Conservation (phyloP, 37 sponge, comb jelly and placozoan genomes). For the Theonella swinhoei region DNA sequence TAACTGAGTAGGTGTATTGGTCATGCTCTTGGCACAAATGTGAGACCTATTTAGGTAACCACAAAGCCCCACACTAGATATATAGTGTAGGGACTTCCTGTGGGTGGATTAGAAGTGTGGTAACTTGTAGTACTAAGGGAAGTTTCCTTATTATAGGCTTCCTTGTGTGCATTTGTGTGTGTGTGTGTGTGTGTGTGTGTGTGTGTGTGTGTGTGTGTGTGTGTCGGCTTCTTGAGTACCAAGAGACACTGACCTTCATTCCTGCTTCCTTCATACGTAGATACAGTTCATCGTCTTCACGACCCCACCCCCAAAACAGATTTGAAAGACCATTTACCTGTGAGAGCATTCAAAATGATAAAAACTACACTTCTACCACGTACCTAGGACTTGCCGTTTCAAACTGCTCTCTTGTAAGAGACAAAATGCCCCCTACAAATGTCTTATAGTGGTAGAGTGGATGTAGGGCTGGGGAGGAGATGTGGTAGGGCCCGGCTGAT, state of each 20-base stretch:
- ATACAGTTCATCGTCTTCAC: constrained; percentile 96
- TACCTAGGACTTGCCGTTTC: constrained; percentile 39
- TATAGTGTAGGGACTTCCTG: no score
- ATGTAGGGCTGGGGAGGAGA: constrained; percentile 89
- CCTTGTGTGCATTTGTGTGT: no score
- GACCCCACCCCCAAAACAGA: constrained; percentile 96
- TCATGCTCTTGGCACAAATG: no score
- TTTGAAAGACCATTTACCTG: constrained; percentile 92
- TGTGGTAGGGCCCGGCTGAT: constrained; percentile 76
- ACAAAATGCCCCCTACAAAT: constrained; percentile 88
- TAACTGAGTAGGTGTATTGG: no score
- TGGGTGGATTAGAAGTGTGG: no score
- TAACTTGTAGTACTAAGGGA: no score
- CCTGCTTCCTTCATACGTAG: constrained; percentile 83
- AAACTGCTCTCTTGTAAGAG: constrained; percentile 77
- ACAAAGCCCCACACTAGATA: no score
- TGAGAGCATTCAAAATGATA: background rate
- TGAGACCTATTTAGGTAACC: no score
- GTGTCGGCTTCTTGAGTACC: no score
- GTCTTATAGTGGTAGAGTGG: constrained; percentile 91
- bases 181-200: no score
- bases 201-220: no score
- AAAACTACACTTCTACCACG: background rate
- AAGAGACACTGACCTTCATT: constrained; percentile 65
- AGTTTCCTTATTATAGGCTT: no score